A percentile compares a stretch with the other conserved stretches of the same genome.
phyloP scores from a whole-genome alignment of 2,113 vertebrate species.

The Aix galericulata region DNA sequence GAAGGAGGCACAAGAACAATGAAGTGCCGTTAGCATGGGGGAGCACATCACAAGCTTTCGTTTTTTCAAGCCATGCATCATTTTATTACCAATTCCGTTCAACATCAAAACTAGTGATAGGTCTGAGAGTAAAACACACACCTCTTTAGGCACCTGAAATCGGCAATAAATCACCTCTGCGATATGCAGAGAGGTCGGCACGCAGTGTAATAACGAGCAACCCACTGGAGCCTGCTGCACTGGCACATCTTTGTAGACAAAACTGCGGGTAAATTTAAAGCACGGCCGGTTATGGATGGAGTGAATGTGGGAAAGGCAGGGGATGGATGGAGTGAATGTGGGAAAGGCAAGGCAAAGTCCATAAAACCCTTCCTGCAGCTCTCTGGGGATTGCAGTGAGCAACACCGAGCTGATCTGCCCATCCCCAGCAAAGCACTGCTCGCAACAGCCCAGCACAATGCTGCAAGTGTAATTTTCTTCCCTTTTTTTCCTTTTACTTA shows the following conservation, averaged over 20 bases:
- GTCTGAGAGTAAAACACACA: not conserved
- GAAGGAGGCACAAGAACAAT: slow-evolving; percentile 55
- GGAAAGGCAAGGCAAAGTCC: too few relatives aligned
- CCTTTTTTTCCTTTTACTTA: rapidly evolving
- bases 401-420: not conserved
- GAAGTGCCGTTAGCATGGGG: not conserved
- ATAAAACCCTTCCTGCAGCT: not conserved
- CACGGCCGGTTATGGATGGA: not conserved
- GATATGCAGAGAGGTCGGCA: not conserved
- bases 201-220: not conserved
- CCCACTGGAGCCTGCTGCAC: not conserved
- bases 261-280: not conserved
- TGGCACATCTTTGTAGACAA: not conserved
- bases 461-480: not conserved
- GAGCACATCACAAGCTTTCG: not conserved
- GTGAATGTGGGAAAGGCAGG: not conserved
- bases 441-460: not conserved
- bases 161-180: not conserved
- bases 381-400: not conserved
- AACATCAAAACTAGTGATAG: not conserved
- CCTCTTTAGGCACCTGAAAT: not conserved
- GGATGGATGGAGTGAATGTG: not conserved
- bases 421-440: not conserved
- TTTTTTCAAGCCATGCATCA: not conserved
- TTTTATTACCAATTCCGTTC: not conserved